Base-by-base conservation (phyloP, 2,888 invertebrate species). In the Dynastes tityus region DNA sequence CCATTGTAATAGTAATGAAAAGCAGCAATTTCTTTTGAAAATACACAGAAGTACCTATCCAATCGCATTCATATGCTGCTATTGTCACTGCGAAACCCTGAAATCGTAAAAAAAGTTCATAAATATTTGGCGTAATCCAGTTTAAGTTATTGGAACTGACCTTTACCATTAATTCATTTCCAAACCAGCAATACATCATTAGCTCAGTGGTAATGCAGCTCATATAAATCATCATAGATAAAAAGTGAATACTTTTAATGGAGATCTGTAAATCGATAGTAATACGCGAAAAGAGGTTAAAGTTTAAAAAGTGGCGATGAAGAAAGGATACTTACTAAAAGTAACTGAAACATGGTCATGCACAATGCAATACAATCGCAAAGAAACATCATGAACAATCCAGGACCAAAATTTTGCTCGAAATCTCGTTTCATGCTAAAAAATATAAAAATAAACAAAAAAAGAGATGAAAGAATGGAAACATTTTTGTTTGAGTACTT, bases 261-360 rank as follows among this genome's bases (percentile, higher is more conserved):
- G 63, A 63, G 29, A 63, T 8, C 63, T 63, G 29, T 2, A 22
- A 22, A 22, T 22, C 22, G 22, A 22, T 22, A 22, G 22, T 22
- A 63, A 29, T 29, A 32, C 27, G 27, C 27, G 32, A 22, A 55
- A 2, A n/a, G 22, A 55, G 2, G 2, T 55, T 11, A 55, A 32
- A 1, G 29, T 11, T 58, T 16, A 58, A 58, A 58, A 11, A 53
- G n/a, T 16, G 2, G 8, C 1, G 22, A 16, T n/a, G 9, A 16
- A 58, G 8, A 22, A 8, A 3, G 4, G 11, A 27, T 63, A 63
- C 63, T 63, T 63, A 63, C 63, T 32, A 63, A 11, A 32, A 63
- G 32, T 37, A 63, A 11, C 11, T 63, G 29, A 29, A 63, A 63
- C 63, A 63, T 63, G 2, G 63, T 63, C 63, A 63, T 63, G 29